A percentile compares a stretch with the other conserved stretches of the same genome.
phyloP scores from a whole-genome alignment of 2,113 vertebrate genomes.

The Psittacus erithacus region DNA sequence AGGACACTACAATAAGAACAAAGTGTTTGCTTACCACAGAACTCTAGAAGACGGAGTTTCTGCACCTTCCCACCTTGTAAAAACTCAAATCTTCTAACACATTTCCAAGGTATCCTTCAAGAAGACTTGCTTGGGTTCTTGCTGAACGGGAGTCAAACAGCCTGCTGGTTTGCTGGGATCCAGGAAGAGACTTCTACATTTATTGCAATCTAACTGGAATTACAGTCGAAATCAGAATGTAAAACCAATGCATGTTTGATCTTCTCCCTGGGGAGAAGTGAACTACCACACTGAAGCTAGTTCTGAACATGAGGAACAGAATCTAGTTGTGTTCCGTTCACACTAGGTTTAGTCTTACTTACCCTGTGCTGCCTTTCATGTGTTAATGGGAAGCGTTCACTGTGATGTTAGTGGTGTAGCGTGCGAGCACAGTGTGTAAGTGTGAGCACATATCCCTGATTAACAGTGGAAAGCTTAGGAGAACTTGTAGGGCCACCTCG shows the following conservation, averaged over 20 bases:
- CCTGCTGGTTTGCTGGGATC: background rate
- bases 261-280: background rate
- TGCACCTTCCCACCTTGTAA: background rate
- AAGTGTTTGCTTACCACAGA: slow-evolving; percentile 94
- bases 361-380: background rate
- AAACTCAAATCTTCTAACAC: background rate
- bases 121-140: slow-evolving; percentile 11
- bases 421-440: background rate
- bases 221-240: background rate
- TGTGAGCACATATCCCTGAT: background rate
- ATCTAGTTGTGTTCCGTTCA: background rate
- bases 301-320: background rate
- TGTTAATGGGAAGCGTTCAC: background rate
- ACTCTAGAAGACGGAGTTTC: slow-evolving; percentile 76
- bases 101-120: background rate
- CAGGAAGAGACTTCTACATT: slow-evolving; percentile 2
- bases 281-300: background rate
- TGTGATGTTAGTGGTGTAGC: background rate
- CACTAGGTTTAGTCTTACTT: background rate
- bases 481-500: slow-evolving; percentile 38
- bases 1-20: slow-evolving; percentile 71
- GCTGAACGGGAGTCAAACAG: background rate
- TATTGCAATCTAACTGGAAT: slow-evolving; percentile 36
- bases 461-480: background rate
- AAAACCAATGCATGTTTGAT: background rate